These are phyloP conservation scores for Ormyrus nitidulus DNA, from an alignment of 2,888 invertebrate species.

Conservation along the genomic window DNA sequence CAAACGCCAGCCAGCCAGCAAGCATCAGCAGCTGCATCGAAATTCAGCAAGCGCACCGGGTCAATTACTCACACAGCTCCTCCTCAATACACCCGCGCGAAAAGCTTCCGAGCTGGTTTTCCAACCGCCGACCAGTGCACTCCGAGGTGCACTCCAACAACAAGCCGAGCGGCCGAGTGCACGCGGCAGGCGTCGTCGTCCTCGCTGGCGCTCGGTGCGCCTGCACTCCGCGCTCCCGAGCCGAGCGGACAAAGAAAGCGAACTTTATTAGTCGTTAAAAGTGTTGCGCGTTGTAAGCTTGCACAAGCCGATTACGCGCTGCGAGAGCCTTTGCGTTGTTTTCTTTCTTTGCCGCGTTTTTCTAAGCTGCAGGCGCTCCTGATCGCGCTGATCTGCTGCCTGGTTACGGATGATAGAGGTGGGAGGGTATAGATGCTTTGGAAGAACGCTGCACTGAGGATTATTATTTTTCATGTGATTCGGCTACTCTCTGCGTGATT, in stretches of 20 bases:
- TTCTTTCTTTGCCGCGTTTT: background rate
- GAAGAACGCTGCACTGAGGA: too few species aligned
- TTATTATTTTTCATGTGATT: too few species aligned
- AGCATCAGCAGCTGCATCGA: too few species aligned
- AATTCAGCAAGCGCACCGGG: too few species aligned
- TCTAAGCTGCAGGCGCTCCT: background rate
- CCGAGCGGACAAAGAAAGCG: constrained; percentile 47
- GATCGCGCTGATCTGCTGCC: too few species aligned
- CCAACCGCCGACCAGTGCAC: background rate
- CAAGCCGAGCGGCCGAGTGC: background rate
- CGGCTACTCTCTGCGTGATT: too few species aligned
- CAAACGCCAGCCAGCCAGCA: too few species aligned
- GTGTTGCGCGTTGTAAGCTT: background rate
- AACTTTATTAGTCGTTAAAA: constrained; percentile 40
- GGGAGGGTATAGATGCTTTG: too few species aligned
- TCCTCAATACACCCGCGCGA: too few species aligned
- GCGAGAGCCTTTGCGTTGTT: background rate
- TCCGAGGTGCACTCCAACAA: background rate
- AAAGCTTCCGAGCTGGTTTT: too few species aligned
- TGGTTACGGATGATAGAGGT: too few species aligned
- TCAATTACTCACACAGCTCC: too few species aligned
- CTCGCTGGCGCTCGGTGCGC: background rate
- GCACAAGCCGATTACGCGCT: constrained; percentile 26
- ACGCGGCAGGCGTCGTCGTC: background rate
- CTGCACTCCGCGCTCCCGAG: background rate